Evolutionary conservation across 2,113 vertebrate species (phyloP).

Genomic region (Bubo scandiacus): DNA sequence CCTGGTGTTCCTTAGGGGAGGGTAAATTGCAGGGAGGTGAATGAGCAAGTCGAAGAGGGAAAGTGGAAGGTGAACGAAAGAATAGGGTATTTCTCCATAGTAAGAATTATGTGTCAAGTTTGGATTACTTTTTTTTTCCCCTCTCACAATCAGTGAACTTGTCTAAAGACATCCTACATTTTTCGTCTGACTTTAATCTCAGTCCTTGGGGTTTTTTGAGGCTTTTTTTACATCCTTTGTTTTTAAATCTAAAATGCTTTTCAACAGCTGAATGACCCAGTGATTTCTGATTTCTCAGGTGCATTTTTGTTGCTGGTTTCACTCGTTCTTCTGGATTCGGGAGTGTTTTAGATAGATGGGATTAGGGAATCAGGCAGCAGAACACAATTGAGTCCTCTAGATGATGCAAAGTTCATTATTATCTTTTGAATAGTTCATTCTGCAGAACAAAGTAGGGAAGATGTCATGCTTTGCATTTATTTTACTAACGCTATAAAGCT

Average conservation of each 20-base stretch:
- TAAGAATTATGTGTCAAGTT: neutral
- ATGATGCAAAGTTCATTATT: constrained; percentile 22
- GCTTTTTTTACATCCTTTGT: neutral
- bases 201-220: neutral
- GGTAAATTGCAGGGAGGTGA: neutral
- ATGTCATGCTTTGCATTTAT: constrained; percentile 3
- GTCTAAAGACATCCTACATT: neutral
- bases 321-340: neutral
- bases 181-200: neutral
- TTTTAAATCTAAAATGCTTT: neutral
- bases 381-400: constrained; percentile 3
- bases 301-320: neutral
- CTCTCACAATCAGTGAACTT: neutral
- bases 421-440: constrained; percentile 26
- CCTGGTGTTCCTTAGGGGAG: neutral
- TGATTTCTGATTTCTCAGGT: constrained; percentile 15
- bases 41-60: neutral
- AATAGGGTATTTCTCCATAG: neutral
- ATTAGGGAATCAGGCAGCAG: constrained; percentile 11
- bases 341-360: neutral
- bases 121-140: neutral
- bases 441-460: neutral
- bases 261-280: neutral
- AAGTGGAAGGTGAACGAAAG: neutral
- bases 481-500: constrained; percentile 7